These are phyloP conservation scores for Azorinus chamasolen DNA, from an alignment of 2,888 invertebrate species.

Conservation along the genomic window DNA sequence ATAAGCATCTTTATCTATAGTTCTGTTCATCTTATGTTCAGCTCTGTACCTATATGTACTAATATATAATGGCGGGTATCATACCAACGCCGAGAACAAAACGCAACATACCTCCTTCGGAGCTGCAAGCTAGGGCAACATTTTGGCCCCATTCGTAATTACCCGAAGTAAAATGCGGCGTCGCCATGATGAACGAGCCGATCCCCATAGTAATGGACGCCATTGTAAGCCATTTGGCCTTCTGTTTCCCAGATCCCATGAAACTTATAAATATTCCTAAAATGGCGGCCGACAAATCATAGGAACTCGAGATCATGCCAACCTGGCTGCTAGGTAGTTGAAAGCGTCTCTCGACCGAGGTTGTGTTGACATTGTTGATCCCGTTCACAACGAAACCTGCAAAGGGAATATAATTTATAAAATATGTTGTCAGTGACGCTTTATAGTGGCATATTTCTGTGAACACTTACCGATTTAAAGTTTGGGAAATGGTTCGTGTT, in stretches of 20 bases:
- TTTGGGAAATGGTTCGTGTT: too few species aligned
- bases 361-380: slow-evolving; percentile 83
- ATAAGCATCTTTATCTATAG: too few species aligned
- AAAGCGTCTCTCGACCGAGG: slow-evolving; percentile 83
- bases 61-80: too few species aligned
- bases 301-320: slow-evolving; percentile 82
- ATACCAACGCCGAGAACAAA: too few species aligned
- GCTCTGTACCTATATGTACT: too few species aligned
- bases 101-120: slow-evolving; percentile 31
- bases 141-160: slow-evolving; percentile 87
- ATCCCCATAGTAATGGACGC: slow-evolving; percentile 91
- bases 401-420: too few species aligned
- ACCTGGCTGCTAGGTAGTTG: slow-evolving; percentile 81
- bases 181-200: slow-evolving; percentile 91
- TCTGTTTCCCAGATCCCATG: slow-evolving; percentile 76
- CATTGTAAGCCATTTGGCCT: slow-evolving; percentile 91
- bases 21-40: too few species aligned
- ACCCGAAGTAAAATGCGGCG: slow-evolving; percentile 93
- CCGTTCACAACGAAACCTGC: slow-evolving; percentile 85
- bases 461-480: too few species aligned
- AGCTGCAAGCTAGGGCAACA: slow-evolving; percentile 53
- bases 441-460: too few species aligned
- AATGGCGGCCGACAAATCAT: slow-evolving; percentile 83
- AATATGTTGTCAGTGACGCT: too few species aligned
- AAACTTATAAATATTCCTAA: slow-evolving; percentile 79